phyloP scores from a whole-genome alignment of 2,888 invertebrate genomes.

The Taenaris catops region DNA sequence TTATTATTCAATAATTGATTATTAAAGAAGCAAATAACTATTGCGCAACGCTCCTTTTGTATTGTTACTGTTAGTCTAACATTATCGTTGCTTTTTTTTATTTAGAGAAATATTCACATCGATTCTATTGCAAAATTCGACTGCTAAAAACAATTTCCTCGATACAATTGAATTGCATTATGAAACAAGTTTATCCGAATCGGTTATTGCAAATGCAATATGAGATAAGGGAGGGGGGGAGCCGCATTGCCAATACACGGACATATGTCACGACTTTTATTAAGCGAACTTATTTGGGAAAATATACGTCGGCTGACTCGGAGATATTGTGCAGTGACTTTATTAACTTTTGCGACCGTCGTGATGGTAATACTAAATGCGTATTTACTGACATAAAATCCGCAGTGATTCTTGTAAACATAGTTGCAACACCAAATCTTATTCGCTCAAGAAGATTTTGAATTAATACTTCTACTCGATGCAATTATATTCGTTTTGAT shows the following conservation, averaged over 20 bases:
- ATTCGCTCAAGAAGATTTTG: too few species aligned
- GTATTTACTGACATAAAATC: neutral
- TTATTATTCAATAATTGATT: too few species aligned
- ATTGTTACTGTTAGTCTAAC: too few species aligned
- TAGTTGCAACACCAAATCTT: too few species aligned
- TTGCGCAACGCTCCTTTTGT: too few species aligned
- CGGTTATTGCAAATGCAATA: slow-evolving; percentile 34
- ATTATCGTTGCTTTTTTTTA: too few species aligned
- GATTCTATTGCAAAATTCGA: slow-evolving; percentile 7
- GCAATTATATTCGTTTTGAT: too few species aligned
- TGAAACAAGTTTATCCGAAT: slow-evolving; percentile 29
- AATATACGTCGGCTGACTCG: slow-evolving; percentile 22
- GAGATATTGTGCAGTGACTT: slow-evolving; percentile 17
- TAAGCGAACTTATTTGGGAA: slow-evolving; percentile 55
- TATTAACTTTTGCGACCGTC: slow-evolving; percentile 26
- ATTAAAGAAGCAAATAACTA: too few species aligned
- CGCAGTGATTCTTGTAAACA: neutral
- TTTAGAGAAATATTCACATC: too few species aligned
- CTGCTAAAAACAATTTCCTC: slow-evolving; percentile 21
- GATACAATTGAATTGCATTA: slow-evolving; percentile 27
- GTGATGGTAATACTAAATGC: slow-evolving; percentile 16
- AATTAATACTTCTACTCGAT: too few species aligned
- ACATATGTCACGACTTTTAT: slow-evolving; percentile 68
- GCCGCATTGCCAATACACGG: slow-evolving; percentile 57
- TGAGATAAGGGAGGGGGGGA: slow-evolving; percentile 35